Evolutionary conservation across 2,888 invertebrate species (phyloP).

Genomic region (Drosophila neutralis): DNA sequence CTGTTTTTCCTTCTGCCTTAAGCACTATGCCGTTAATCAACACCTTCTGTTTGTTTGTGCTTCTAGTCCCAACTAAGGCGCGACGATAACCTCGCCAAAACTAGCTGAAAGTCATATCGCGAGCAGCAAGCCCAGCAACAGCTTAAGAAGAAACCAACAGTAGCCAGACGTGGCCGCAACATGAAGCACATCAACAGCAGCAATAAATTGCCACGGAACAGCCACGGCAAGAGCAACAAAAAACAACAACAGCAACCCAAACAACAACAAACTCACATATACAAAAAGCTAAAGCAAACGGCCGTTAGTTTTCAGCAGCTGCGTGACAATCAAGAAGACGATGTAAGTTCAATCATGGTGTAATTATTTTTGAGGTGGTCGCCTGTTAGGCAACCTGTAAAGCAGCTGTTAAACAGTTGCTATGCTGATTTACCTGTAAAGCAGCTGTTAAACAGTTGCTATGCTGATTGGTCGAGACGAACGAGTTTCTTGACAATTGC

Average conservation of each 20-base stretch:
- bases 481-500: not conserved
- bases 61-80: slow-evolving; percentile 84
- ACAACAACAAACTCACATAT: slow-evolving; percentile 15
- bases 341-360: slow-evolving; percentile 44
- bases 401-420: not conserved
- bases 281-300: slow-evolving; percentile 46
- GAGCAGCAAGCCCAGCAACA: slow-evolving; percentile 49
- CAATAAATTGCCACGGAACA: not conserved
- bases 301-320: slow-evolving; percentile 54
- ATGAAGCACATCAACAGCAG: not conserved
- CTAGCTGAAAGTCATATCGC: slow-evolving; percentile 84
- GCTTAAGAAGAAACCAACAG: slow-evolving; percentile 47
- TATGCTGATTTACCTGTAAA: not conserved
- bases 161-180: slow-evolving; percentile 35
- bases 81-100: slow-evolving; percentile 84
- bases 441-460: not conserved
- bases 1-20: not conserved
- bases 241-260: slow-evolving; percentile 2
- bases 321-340: slow-evolving; percentile 55
- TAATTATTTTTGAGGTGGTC: not conserved
- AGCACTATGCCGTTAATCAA: slow-evolving; percentile 8
- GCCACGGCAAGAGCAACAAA: slow-evolving; percentile 17
- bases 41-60: slow-evolving; percentile 12
- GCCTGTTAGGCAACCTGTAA: not conserved
- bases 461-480: too few species aligned